Percentiles rank a stretch among this genome's conserved stretches.
These are phyloP conservation scores for Ptilonorhynchus violaceus DNA, from an alignment of 2,113 vertebrate genomes.

Conservation along the genomic window DNA sequence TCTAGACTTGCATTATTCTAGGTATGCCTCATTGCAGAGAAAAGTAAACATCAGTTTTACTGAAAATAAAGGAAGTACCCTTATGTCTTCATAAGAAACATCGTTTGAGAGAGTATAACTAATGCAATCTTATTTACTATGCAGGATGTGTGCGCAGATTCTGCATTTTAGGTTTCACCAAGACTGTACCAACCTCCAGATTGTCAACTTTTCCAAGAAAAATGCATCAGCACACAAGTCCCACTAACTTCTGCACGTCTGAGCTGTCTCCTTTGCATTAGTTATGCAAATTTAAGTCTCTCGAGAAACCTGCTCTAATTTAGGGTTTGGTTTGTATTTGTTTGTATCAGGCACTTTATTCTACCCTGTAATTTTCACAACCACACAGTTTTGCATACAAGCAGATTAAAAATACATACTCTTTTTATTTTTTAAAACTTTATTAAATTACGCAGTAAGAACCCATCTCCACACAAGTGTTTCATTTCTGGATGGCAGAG, in stretches of 20 bases:
- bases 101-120: background rate
- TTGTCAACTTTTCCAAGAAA: background rate
- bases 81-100: background rate
- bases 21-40: background rate
- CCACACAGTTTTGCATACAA: background rate
- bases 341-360: background rate
- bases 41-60: background rate
- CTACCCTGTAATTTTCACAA: background rate
- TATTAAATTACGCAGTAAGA: slow-evolving; percentile 70
- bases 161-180: background rate
- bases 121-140: background rate
- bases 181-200: no score
- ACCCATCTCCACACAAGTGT: slow-evolving; percentile 66
- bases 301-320: background rate
- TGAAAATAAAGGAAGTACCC: background rate
- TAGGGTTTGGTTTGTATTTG: background rate
- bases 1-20: background rate
- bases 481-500: slow-evolving; percentile 70
- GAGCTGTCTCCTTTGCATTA: background rate
- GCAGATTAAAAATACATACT: background rate
- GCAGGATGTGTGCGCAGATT: background rate
- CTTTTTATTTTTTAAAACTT: slow-evolving; percentile 36
- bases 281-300: background rate
- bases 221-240: background rate
- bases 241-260: background rate